A percentile compares a stretch with the other conserved stretches of the same genome.
These are phyloP conservation scores for Syngnathoides biaculeatus DNA, from an alignment of 2,113 vertebrate species.

Conservation along the genomic window DNA sequence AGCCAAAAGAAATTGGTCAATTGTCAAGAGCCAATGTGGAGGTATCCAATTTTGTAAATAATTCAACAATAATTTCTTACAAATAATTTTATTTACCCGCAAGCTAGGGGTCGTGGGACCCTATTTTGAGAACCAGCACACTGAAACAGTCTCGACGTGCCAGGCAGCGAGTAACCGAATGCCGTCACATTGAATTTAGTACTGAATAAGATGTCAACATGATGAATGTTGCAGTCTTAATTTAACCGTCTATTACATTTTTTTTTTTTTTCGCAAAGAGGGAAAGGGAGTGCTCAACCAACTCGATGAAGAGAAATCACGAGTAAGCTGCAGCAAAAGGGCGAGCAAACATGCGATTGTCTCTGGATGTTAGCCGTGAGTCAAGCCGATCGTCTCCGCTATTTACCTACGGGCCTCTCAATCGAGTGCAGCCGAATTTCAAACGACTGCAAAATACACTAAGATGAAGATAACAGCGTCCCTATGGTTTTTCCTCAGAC, in stretches of 20 bases:
- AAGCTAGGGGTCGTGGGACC: no score
- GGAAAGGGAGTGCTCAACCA: background rate
- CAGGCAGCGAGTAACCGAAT: background rate
- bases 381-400: conserved; percentile 31
- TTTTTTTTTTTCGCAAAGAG: background rate
- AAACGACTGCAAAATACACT: conserved; percentile 17
- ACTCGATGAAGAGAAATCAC: conserved; percentile 15
- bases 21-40: no score
- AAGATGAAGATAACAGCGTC: conserved; percentile 11
- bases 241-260: background rate
- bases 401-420: conserved; percentile 27
- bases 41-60: no score
- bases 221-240: conserved; percentile 2
- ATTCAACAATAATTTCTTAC: no score
- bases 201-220: conserved; percentile 8
- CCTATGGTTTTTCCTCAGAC: conserved; percentile 8
- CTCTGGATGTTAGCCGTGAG: conserved; percentile 5
- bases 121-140: background rate
- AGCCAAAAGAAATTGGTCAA: no score
- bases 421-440: conserved; percentile 30
- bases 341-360: conserved; percentile 6
- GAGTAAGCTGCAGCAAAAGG: background rate
- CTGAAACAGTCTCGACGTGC: background rate
- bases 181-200: background rate
- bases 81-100: no score